These are phyloP conservation scores for Timema cristinae DNA, from an alignment of 2,888 invertebrate genomes.

Conservation along the genomic window DNA sequence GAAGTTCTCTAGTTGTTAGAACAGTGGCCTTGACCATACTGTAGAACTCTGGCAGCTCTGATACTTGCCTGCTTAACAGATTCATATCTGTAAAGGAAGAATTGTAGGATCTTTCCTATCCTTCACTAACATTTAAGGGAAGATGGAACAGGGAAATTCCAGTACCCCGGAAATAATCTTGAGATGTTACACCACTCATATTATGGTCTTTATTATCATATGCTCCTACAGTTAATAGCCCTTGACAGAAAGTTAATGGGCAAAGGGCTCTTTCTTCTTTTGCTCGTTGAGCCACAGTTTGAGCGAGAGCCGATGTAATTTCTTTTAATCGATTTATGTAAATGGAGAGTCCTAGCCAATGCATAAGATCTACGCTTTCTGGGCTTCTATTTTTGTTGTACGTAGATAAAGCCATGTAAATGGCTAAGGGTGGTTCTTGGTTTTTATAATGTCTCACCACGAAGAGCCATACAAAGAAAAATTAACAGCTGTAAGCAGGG, in stretches of 20 bases:
- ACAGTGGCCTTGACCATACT: background rate
- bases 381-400: background rate
- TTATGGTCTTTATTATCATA: background rate
- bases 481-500: background rate
- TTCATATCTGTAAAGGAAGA: constrained; percentile 4
- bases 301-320: background rate
- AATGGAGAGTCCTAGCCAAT: background rate
- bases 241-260: constrained; percentile 4
- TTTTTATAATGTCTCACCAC: background rate
- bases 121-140: background rate
- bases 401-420: constrained; percentile 3
- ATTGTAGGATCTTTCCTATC: background rate
- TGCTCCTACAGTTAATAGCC: background rate
- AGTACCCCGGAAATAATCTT: background rate
- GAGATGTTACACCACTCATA: background rate
- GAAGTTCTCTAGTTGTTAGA: background rate
- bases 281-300: background rate
- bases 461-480: background rate
- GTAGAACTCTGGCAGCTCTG: background rate
- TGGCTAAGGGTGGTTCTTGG: background rate
- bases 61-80: background rate
- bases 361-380: background rate
- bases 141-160: background rate
- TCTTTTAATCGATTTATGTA: background rate
- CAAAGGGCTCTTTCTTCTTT: background rate